Evolutionary conservation across 2,113 vertebrate species (phyloP).

Genomic region (Chamaetylas fuelleborni): DNA sequence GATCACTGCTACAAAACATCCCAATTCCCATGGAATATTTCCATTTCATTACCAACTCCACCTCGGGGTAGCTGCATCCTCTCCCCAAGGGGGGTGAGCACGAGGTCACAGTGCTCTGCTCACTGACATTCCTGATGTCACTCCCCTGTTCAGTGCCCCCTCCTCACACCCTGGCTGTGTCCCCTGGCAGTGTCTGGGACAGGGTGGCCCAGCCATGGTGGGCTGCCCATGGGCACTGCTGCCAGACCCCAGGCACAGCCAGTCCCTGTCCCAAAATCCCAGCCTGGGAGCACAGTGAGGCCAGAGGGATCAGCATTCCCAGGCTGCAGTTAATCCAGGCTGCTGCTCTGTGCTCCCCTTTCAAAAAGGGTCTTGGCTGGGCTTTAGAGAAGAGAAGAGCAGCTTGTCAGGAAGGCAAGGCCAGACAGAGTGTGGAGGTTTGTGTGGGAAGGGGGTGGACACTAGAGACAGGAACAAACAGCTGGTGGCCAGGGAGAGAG

Average conservation of each 20-base stretch:
- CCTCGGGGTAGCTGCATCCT: rapidly evolving
- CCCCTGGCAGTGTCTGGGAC: neutral
- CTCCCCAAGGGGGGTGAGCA: neutral
- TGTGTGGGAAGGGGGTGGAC: neutral
- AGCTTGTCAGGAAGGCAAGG: neutral
- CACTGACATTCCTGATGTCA: rapidly evolving
- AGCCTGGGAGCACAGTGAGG: rapidly evolving
- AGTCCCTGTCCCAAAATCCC: neutral
- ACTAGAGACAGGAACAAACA: neutral
- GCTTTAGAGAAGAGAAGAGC: neutral
- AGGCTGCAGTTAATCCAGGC: neutral
- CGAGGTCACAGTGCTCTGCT: rapidly evolving
- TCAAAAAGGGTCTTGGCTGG: neutral
- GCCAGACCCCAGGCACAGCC: neutral
- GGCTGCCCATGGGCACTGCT: slow-evolving; percentile 9
- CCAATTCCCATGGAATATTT: neutral
- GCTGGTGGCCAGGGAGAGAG: neutral
- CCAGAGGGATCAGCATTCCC: neutral
- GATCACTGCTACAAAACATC: neutral
- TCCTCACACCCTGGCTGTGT: neutral
- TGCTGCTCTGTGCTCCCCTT: neutral
- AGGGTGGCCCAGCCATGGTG: neutral
- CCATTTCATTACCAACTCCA: neutral
- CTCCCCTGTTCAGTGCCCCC: neutral
- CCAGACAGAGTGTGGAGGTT: neutral